Percentiles rank a stretch among this genome's conserved stretches.
These are phyloP conservation scores for Stylophora pistillata DNA, from an alignment of 64 coral and sea anemone genomes.

Conservation along the genomic window DNA sequence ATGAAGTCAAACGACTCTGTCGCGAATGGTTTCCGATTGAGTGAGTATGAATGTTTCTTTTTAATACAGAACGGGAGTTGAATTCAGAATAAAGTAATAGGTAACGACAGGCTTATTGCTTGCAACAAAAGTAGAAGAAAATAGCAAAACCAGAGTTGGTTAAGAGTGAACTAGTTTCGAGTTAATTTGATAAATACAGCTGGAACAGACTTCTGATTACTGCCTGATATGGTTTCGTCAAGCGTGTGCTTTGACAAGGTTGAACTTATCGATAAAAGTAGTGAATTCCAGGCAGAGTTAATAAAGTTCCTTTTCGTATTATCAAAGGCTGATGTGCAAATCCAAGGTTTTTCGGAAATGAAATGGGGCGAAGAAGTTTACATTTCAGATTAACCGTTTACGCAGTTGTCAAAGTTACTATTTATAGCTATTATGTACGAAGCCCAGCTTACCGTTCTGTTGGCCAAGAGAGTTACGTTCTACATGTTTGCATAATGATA, in stretches of 20 bases:
- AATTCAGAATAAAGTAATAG: neutral
- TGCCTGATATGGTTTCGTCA: neutral
- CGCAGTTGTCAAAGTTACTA: neutral
- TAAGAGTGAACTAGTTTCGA: neutral
- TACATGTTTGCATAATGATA: neutral
- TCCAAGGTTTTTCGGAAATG: neutral
- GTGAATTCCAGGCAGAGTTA: too few relatives aligned
- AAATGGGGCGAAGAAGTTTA: too few relatives aligned
- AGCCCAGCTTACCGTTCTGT: too few relatives aligned
- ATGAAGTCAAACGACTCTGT: slow-evolving; percentile 88
- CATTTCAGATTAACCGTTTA: neutral
- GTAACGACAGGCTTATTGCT: neutral
- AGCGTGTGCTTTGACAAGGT: neutral
- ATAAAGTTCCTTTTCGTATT: neutral
- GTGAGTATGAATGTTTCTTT: slow-evolving; percentile 53
- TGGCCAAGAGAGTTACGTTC: too few relatives aligned
- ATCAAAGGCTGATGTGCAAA: neutral
- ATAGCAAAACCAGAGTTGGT: neutral
- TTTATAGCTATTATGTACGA: too few relatives aligned
- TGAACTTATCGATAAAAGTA: neutral
- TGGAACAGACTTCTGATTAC: neutral
- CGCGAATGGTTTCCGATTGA: slow-evolving; percentile 96
- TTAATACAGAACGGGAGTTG: slow-evolving; percentile 25
- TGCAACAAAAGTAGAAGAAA: neutral
- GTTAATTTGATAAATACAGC: neutral